phyloP scores from a whole-genome alignment of 2,113 vertebrate species.

The Semnopithecus entellus region DNA sequence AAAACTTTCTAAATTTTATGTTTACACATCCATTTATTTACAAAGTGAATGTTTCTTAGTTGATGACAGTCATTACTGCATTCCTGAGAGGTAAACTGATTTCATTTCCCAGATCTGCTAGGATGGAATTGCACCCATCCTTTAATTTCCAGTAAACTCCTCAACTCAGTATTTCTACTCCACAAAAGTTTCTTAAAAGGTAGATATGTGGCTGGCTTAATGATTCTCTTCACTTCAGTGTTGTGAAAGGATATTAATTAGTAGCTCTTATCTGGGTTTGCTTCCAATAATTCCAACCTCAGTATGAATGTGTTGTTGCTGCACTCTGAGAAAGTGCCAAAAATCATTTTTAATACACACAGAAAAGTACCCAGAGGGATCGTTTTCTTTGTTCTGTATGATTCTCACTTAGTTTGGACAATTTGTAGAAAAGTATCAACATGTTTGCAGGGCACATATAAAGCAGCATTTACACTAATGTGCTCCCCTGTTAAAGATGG shows the following conservation, averaged over 20 bases:
- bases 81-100: not conserved
- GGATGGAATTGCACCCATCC: not conserved
- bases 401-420: conserved; percentile 47
- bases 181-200: conserved; percentile 37
- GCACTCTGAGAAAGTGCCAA: not conserved
- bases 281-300: conserved; percentile 8
- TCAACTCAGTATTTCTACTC: not conserved
- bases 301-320: conserved; percentile 3
- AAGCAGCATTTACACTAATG: conserved; percentile 43
- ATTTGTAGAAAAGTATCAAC: conserved; percentile 35
- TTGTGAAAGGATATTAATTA: conserved; percentile 52
- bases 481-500: not conserved
- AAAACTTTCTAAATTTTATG: conserved; percentile 26
- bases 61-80: not conserved
- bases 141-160: conserved; percentile 33
- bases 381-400: conserved; percentile 25
- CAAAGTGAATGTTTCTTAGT: not conserved
- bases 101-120: not conserved
- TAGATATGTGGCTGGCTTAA: not conserved
- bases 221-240: not conserved
- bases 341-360: conserved; percentile 45
- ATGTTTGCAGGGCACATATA: conserved; percentile 22
- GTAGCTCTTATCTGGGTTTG: conserved; percentile 45
- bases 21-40: not conserved
- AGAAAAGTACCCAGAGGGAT: not conserved